Base-by-base conservation (phyloP, 2,888 invertebrate species). In the Priocnemis perturbator region DNA sequence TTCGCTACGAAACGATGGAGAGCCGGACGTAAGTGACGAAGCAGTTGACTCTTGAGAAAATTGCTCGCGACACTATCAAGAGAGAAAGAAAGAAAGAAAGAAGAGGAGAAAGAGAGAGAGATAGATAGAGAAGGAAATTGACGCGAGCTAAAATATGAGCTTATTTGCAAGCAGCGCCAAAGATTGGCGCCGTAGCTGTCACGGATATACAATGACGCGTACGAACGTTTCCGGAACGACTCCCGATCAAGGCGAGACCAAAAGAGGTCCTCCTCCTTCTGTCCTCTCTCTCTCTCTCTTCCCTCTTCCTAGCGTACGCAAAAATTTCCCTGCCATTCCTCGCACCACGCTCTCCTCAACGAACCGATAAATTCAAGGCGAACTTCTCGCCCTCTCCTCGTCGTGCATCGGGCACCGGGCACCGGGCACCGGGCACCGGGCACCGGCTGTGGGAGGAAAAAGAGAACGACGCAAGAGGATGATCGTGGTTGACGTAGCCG, bases 61-160 rank as follows among this genome's bases (percentile, higher is more conserved):
- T n/a, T n/a, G n/a, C n/a, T n/a, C n/a, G n/a, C 47, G 47, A 3
- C 17, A 11, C 17, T 2, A n/a, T 3, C 47, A 3, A 17, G 17
- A 47, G 47, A 17, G 47, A 47, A 11, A 17, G 47, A 17, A 11
- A 17, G n/a, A 47, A 17, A 57, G 37, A 17, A 37, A 55, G 55
- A 26, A 23, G 26, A 20, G 17, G 23, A 53, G 23, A n/a, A 11
- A 53, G 53, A 53, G 7, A 53, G 14, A 53, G 2, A 9, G 14
- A 23, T 7, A 23, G 21, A 53, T 14, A 53, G 20, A 15, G 26
- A 73, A 87, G 84, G 77, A 73, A 15, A 11, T 7, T 15, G 11
- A n/a, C n/a, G 0, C 17, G 59, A 64, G 63, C 67, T 73, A 72
- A 50, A 56, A 21, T 50, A 0, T 26, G 47, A 26, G 26, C 37